A percentile compares a stretch with the other conserved stretches of the same genome.
Conservation (phyloP, 2,888 invertebrate genomes). For the Monoplex corrugatus region DNA sequence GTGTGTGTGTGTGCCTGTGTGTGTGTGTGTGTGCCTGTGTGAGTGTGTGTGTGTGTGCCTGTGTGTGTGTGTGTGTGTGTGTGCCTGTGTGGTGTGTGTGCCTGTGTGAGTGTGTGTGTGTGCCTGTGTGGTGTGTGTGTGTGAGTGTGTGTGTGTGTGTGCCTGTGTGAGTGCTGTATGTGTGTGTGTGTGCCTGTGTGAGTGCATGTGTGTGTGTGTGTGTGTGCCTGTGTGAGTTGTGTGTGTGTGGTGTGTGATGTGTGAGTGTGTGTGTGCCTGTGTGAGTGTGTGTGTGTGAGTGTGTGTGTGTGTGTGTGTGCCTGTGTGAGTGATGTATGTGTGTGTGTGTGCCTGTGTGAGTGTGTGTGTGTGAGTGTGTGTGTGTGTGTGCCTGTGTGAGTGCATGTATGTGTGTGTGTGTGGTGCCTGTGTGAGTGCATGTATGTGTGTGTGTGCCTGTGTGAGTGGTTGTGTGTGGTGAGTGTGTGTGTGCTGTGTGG, state of each 20-base stretch:
- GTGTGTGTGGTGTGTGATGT: too few relatives aligned
- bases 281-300: background rate
- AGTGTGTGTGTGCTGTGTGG: too few relatives aligned
- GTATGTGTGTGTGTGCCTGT: too few relatives aligned
- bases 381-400: too few relatives aligned
- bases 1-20: background rate
- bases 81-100: constrained; percentile 7
- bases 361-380: too few relatives aligned
- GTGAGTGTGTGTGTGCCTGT: background rate
- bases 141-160: background rate
- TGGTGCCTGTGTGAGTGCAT: too few relatives aligned
- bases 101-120: background rate
- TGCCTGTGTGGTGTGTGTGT: background rate
- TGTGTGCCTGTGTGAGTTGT: background rate
- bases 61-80: constrained; percentile 25
- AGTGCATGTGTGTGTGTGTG: background rate
- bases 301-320: background rate
- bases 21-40: constrained; percentile 10
- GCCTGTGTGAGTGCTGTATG: too few relatives aligned
- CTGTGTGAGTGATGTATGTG: too few relatives aligned
- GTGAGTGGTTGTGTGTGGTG: too few relatives aligned
- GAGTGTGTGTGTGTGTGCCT: constrained; percentile 17
- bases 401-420: too few relatives aligned
- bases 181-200: background rate
- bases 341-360: too few relatives aligned